Evolutionary conservation across 2,888 invertebrate genomes (phyloP).

Genomic region (Calephelis perditalis): DNA sequence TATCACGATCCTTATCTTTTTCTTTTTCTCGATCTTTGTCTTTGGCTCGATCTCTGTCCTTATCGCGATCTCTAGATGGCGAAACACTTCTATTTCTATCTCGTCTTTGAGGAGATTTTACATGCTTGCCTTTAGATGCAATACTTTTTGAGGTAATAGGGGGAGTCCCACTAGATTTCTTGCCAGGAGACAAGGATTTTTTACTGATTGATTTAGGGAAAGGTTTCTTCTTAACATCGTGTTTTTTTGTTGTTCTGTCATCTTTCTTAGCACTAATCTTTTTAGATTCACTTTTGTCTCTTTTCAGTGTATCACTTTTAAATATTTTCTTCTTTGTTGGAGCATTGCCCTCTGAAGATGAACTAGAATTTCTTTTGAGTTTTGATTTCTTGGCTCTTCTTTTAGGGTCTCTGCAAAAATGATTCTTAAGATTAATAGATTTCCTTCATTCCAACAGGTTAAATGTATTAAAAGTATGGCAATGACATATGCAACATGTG

Average conservation of each 20-base stretch:
- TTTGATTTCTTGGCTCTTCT: constrained; percentile 75
- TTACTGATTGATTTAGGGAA: constrained; percentile 59
- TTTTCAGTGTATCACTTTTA: constrained; percentile 57
- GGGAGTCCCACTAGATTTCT: constrained; percentile 72
- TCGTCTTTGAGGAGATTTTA: constrained; percentile 66
- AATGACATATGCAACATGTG: too few relatives aligned
- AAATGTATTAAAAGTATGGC: too few relatives aligned
- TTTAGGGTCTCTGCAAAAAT: constrained; percentile 57
- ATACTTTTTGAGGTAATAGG: constrained; percentile 66
- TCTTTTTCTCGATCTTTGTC: constrained; percentile 61
- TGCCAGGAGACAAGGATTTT: constrained; percentile 70
- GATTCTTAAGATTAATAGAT: not conserved
- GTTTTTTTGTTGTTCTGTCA: constrained; percentile 59
- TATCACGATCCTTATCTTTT: constrained; percentile 56
- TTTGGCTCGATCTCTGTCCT: constrained; percentile 70
- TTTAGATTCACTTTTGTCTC: constrained; percentile 65
- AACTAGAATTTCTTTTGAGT: constrained; percentile 78
- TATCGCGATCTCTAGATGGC: constrained; percentile 61
- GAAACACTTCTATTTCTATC: constrained; percentile 64
- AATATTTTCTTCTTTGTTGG: constrained; percentile 74
- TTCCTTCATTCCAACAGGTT: too few relatives aligned
- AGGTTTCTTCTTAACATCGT: constrained; percentile 58
- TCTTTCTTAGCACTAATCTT: constrained; percentile 64
- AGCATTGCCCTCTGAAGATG: constrained; percentile 81
- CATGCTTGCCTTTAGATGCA: constrained; percentile 62